These are phyloP conservation scores for Bellardia pandia DNA, from an alignment of 2,888 invertebrate species.

Conservation along the genomic window DNA sequence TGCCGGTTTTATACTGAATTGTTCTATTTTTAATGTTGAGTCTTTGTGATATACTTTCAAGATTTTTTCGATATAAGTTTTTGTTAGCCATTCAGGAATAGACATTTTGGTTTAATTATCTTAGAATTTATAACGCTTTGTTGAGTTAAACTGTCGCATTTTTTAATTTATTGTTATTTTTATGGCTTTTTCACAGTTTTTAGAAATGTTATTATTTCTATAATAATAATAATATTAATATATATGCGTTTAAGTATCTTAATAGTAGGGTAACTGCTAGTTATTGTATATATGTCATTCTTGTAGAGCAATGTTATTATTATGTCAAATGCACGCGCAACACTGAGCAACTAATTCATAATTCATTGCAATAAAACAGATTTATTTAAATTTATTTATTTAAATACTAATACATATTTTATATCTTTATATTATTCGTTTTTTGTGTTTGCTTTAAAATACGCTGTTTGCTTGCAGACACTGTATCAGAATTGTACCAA, in stretches of 20 bases:
- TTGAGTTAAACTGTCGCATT: slow-evolving; percentile 24
- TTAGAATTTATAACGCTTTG: background rate
- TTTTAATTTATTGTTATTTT: slow-evolving; percentile 17
- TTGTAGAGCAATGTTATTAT: background rate
- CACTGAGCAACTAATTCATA: background rate
- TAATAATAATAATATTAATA: no score
- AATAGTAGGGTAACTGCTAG: background rate
- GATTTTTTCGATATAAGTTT: slow-evolving; percentile 78
- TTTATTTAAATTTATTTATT: slow-evolving; percentile 33
- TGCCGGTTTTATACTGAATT: slow-evolving; percentile 77
- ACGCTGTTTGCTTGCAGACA: no score
- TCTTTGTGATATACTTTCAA: slow-evolving; percentile 77
- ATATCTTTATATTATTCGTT: background rate
- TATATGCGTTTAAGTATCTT: no score
- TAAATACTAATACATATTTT: slow-evolving; percentile 9
- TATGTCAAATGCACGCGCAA: slow-evolving; percentile 11
- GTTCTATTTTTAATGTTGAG: slow-evolving; percentile 73
- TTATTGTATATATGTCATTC: background rate
- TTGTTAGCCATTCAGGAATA: slow-evolving; percentile 80
- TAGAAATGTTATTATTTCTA: no score
- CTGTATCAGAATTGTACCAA: no score
- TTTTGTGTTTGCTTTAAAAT: no score
- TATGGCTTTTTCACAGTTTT: slow-evolving; percentile 17
- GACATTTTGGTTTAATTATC: slow-evolving; percentile 66
- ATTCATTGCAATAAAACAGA: slow-evolving; percentile 38